These are phyloP conservation scores for Notamacropus eugenii DNA, from an alignment of 2,797 vertebrate species.

Conservation along the genomic window DNA sequence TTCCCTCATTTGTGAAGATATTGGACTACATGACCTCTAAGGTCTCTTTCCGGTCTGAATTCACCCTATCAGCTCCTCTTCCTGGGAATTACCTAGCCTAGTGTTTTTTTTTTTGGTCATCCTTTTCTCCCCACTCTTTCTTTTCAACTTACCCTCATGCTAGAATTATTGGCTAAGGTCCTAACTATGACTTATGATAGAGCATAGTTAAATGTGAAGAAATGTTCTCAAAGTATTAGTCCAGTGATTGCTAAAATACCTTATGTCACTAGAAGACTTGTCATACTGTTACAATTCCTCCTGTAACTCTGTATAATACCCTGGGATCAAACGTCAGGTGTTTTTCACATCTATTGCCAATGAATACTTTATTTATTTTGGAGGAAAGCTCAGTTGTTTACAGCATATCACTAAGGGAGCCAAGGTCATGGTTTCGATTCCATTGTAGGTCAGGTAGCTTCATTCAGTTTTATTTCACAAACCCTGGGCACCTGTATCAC, in stretches of 20 bases:
- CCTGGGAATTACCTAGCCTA: not conserved
- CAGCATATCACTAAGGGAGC: not conserved
- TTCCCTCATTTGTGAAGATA: not conserved
- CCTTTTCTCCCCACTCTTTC: not conserved
- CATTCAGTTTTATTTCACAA: not conserved
- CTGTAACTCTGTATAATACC: not conserved
- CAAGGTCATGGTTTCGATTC: too few relatives aligned
- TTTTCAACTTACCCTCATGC: not conserved
- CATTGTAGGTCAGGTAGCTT: not conserved
- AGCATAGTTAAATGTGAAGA: not conserved
- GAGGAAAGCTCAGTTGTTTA: not conserved
- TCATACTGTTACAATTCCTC: not conserved
- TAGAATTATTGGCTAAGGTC: not conserved
- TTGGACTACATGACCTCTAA: not conserved
- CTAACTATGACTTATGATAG: not conserved
- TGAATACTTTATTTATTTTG: not conserved
- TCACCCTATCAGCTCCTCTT: too few relatives aligned
- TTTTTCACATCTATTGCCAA: not conserved
- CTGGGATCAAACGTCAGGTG: not conserved
- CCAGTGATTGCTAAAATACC: not conserved
- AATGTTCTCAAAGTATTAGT: not conserved
- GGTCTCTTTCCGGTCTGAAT: not conserved
- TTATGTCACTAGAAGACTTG: not conserved
- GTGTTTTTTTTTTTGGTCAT: not conserved
- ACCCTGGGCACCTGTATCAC: not conserved